A percentile compares a stretch with the other conserved stretches of the same genome.
phyloP scores from a whole-genome alignment of 2,113 vertebrate genomes.

The Leucopternis melanops region DNA sequence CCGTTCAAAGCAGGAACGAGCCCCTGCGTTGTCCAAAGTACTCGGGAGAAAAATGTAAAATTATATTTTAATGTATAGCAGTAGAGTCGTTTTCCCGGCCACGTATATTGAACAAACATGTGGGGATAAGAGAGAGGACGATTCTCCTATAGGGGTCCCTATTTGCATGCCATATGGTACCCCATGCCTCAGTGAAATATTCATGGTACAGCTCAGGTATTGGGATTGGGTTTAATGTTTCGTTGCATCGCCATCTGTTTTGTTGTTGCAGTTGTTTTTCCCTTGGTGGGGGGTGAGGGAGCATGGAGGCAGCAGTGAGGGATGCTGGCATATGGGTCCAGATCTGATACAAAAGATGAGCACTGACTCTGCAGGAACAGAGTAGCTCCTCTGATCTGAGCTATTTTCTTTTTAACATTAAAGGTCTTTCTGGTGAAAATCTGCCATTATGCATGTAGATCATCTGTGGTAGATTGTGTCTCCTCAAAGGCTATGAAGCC shows the following conservation, averaged over 20 bases:
- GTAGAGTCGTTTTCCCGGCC: not conserved
- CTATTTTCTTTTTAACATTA: not conserved
- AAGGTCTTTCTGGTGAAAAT: conserved; percentile 13
- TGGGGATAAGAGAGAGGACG: not conserved
- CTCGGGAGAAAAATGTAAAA: not conserved
- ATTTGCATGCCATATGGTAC: conserved; percentile 9
- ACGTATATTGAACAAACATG: not conserved
- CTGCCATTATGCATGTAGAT: not conserved
- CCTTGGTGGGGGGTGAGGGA: not conserved
- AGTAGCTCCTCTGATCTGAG: not conserved
- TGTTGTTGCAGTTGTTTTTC: not conserved
- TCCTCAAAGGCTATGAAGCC: conserved; percentile 14
- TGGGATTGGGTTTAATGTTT: conserved; percentile 51
- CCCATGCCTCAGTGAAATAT: conserved; percentile 32
- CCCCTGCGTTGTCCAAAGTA: not conserved
- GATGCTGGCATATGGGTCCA: not conserved
- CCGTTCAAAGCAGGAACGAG: not conserved
- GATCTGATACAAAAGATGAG: not conserved
- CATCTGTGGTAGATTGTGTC: not conserved
- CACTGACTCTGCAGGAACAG: not conserved
- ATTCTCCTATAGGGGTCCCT: conserved; percentile 54
- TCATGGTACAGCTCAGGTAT: not conserved
- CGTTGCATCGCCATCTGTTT: conserved; percentile 1
- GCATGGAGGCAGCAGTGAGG: not conserved
- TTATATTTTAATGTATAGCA: not conserved